Base-by-base conservation (phyloP, 2,113 vertebrate species). In the Formicarius rufipectus region DNA sequence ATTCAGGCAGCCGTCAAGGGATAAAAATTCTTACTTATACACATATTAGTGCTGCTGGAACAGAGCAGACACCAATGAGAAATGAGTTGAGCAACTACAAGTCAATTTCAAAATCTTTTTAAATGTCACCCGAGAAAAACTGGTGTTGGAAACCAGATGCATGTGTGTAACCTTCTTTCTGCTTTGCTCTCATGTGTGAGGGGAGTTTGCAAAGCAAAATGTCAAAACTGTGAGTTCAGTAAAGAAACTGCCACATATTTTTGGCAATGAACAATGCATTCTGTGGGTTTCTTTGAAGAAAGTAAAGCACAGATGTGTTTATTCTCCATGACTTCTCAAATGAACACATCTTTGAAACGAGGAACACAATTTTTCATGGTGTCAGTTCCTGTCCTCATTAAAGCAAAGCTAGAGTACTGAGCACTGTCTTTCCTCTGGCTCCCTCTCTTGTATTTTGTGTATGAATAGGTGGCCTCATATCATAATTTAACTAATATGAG, bases 1-100 rank as follows among this genome's bases (percentile, higher is more conserved):
- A 86, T 86, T 76, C 67, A 92, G 53, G 66, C 71, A 78, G 62
- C 28, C 88, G 69, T 90, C 75, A 86, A 30, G 76, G 79, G 49
- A 60, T 80, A 60, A 67, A 56, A 68, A 42, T 58, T 83, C 62
- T 42, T 88, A 69, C 72, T 93, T 73, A 31, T n/a, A 56, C 24
- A 56, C 31, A 52, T 23, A 16, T 12, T 14, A 4, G 0, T 44
- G 37, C 37, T 59, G 52, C 62, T 86, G 40, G 67, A 92, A 75
- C 35, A 88, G 73, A 82, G 68, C 17, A 60, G 22, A 17, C 55
- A 35, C 44, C 30, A 56, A 60, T 55, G n/a, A 95, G 53, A 83
- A 90, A 74, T 67, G 2, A 84, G 40, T 23, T 3, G 9, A 90
- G 53, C 15, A 17, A 28, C 31, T 67, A 37, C 22, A 74, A 85